phyloP scores from a whole-genome alignment of 2,888 invertebrate genomes.

The Heliconius aoede region DNA sequence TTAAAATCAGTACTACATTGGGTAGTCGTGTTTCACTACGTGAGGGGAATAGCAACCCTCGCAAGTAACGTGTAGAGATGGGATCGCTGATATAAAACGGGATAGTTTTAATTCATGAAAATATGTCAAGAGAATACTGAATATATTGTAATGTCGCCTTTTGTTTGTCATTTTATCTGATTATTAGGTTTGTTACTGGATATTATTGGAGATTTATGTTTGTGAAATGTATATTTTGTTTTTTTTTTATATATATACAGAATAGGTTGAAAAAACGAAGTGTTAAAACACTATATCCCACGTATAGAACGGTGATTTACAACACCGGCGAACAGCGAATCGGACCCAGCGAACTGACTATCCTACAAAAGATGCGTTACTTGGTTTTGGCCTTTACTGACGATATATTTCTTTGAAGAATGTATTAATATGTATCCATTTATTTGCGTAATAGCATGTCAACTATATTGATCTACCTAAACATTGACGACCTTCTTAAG shows the following conservation, averaged over 20 bases:
- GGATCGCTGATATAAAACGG: slow-evolving; percentile 24
- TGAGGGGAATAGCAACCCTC: slow-evolving; percentile 19
- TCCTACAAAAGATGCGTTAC: too few relatives aligned
- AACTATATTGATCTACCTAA: too few relatives aligned
- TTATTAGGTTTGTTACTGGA: not conserved
- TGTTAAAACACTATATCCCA: not conserved
- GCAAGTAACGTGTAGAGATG: slow-evolving; percentile 14
- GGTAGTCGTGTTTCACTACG: slow-evolving; percentile 25
- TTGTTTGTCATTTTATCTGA: not conserved
- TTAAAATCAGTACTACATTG: not conserved
- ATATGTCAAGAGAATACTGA: slow-evolving; percentile 17
- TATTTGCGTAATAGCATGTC: too few relatives aligned
- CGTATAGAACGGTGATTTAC: too few relatives aligned
- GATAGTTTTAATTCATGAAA: slow-evolving; percentile 24
- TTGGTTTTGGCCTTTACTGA: too few relatives aligned
- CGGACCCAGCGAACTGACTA: too few relatives aligned
- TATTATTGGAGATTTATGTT: not conserved
- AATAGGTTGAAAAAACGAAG: not conserved
- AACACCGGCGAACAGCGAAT: too few relatives aligned
- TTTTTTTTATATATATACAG: not conserved
- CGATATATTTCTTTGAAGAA: too few relatives aligned
- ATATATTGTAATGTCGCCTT: slow-evolving; percentile 19
- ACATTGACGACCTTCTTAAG: too few relatives aligned
- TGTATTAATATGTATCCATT: too few relatives aligned
- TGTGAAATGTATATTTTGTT: not conserved